Percentiles rank a stretch among this genome's conserved stretches.
Conservation (phyloP, 2,888 invertebrate genomes). For the Clusia tigrina region DNA sequence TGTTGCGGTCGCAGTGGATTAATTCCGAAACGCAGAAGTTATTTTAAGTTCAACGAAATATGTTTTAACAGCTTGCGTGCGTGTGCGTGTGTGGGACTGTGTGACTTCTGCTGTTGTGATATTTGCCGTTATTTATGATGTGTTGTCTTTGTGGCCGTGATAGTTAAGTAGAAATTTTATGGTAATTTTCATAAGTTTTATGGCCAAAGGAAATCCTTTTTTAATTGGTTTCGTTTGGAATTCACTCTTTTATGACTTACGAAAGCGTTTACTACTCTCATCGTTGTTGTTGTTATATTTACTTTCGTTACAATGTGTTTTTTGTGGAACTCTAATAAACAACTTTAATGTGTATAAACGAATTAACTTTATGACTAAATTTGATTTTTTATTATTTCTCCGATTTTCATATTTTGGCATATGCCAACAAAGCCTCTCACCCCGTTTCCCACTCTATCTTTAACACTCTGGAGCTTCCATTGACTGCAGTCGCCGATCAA, state of each 20-base stretch:
- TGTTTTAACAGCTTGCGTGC: slow-evolving; percentile 31
- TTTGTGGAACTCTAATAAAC: no score
- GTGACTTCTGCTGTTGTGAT: slow-evolving; percentile 8
- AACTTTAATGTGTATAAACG: no score
- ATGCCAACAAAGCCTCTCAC: no score
- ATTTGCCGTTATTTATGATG: slow-evolving; percentile 18
- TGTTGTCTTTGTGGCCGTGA: slow-evolving; percentile 10
- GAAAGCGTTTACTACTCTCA: no score
- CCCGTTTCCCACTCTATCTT: no score
- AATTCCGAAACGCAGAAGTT: slow-evolving; percentile 23
- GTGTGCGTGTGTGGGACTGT: not conserved
- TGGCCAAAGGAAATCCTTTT: slow-evolving; percentile 47
- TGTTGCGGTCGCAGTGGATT: slow-evolving; percentile 27
- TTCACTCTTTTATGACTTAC: not conserved
- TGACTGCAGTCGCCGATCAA: no score
- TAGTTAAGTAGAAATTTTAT: slow-evolving; percentile 46
- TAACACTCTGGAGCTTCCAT: no score
- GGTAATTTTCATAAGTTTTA: slow-evolving; percentile 59
- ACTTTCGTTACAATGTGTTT: not conserved
- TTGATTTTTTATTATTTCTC: no score
- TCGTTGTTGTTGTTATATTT: no score
- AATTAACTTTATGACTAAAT: no score
- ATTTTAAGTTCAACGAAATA: slow-evolving; percentile 39
- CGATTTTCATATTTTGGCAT: no score
- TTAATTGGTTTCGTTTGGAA: slow-evolving; percentile 46